Conservation (phyloP, 2,113 vertebrate genomes). For the Rhynchopsitta pachyrhyncha region DNA sequence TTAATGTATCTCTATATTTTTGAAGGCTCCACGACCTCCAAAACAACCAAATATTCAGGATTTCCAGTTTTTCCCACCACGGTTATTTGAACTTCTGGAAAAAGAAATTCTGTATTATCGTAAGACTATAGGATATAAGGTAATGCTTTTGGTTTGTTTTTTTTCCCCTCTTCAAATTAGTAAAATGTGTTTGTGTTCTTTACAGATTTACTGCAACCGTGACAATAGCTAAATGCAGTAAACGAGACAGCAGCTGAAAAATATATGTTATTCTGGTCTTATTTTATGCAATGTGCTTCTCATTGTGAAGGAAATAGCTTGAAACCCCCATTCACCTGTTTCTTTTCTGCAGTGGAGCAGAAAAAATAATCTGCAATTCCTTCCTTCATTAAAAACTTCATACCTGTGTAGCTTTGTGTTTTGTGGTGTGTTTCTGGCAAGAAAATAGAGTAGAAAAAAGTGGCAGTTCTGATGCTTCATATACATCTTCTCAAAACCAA, state of each 20-base stretch:
- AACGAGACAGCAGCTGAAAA: not conserved
- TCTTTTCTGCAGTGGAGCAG: not conserved
- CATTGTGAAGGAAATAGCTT: not conserved
- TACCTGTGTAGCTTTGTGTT: not conserved
- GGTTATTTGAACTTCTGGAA: conserved; percentile 88
- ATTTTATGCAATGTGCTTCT: not conserved
- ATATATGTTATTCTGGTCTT: not conserved
- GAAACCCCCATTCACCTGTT: not conserved
- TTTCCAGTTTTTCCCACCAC: conserved; percentile 90
- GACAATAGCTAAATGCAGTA: not conserved
- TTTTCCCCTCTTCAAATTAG: not conserved
- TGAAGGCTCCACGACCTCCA: conserved; percentile 86
- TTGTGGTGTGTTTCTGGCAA: not conserved
- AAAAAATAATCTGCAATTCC: not conserved
- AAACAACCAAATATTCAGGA: conserved; percentile 91
- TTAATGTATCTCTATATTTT: not conserved
- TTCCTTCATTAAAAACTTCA: not conserved
- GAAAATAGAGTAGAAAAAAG: not conserved
- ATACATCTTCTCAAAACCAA: not conserved
- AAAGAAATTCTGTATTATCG: conserved; percentile 90
- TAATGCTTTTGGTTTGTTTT: conserved; percentile 24
- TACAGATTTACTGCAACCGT: not conserved
- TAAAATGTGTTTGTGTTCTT: not conserved
- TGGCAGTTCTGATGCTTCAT: not conserved
- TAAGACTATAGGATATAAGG: conserved; percentile 91